Base-by-base conservation (phyloP, 2,113 vertebrate genomes). In the Ictalurus punctatus region DNA sequence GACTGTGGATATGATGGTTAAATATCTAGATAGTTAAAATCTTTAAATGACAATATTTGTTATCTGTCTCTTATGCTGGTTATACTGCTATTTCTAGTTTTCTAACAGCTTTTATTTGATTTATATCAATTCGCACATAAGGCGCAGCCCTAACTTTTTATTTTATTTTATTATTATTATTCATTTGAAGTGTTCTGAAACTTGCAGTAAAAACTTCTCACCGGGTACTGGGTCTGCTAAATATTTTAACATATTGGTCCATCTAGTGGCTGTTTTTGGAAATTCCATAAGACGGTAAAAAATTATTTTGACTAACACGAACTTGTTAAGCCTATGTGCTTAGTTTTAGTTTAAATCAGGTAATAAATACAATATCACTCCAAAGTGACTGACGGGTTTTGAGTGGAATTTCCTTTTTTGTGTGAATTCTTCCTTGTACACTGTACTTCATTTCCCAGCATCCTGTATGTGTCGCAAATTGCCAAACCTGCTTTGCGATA, bases 401-500 rank as follows among this genome's bases (percentile, higher is more conserved):
- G 16, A 12, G 34, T 16, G 21, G 3, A 8, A 59, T 40, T 83
- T 13, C 4, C 21, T 10, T 25, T 76, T 12, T 73, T 34, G 16
- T 44, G 37, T 6, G 16, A 76, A 76, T 25, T 44, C 40, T 13
- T 48, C 73, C 21, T 25, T 48, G 73, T 48, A 48, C 40, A 10
- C 19, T 40, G 17, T 74, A 91, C 91, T 90, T 13, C 71, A 85
- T 85, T 90, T 85, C 89, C 91, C 91, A 84, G 73, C 65, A 89
- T 44, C 30, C 87, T 73, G 58, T 17, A 56, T 37, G 86, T 92
- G 92, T 93, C 91, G 92, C 84, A 92, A 93, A 93, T 44, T 71
- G 83, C 67, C 84, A 34, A 67, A 21, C 65, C 44, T 79, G 85
- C 85, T 91, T 92, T 93, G 81, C 91, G 92, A 89, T 90, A 92